Conservation (phyloP, 2,888 invertebrate genomes). For the Ormyrus pomaceus region DNA sequence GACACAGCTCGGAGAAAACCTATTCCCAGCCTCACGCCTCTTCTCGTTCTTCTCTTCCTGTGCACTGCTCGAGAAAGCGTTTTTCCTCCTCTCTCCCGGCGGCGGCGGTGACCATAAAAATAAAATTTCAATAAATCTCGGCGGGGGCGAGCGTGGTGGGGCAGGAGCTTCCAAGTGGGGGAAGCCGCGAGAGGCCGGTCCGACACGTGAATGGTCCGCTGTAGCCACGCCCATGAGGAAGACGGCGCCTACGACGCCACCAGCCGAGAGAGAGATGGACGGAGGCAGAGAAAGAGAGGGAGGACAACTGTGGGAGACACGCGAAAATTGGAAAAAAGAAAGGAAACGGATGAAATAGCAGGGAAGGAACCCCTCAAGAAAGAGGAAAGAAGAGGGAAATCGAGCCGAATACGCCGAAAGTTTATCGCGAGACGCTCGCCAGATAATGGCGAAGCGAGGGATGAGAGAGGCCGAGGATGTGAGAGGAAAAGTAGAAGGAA, state of each 20-base stretch:
- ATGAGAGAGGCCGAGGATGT: background rate
- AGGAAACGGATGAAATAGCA: conserved; percentile 1
- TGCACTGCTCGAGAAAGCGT: conserved; percentile 42
- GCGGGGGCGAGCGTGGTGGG: conserved; percentile 55
- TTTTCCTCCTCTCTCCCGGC: conserved; percentile 47
- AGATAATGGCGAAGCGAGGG: too few species aligned
- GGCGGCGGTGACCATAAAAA: conserved; percentile 74
- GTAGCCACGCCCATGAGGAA: conserved; percentile 27
- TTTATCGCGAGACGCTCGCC: too few species aligned
- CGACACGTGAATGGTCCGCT: conserved; percentile 6
- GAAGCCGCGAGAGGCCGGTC: conserved; percentile 29
- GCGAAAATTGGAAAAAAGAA: conserved; percentile 30
- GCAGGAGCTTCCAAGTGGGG: background rate
- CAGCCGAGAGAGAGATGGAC: background rate
- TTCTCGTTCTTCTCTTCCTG: conserved; percentile 20
- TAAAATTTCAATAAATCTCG: conserved; percentile 76
- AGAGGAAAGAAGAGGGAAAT: background rate
- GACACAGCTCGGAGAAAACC: conserved; percentile 25
- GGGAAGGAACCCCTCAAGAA: background rate
- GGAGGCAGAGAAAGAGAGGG: conserved; percentile 7
- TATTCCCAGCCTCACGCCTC: conserved; percentile 2
- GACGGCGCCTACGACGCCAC: background rate
- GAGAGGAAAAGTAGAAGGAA: background rate
- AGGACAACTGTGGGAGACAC: background rate
- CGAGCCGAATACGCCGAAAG: too few species aligned